A percentile compares a stretch with the other conserved stretches of the same genome.
These are phyloP conservation scores for Urocyon cinereoargenteus DNA, from an alignment of 2,797 vertebrate genomes.

Conservation along the genomic window DNA sequence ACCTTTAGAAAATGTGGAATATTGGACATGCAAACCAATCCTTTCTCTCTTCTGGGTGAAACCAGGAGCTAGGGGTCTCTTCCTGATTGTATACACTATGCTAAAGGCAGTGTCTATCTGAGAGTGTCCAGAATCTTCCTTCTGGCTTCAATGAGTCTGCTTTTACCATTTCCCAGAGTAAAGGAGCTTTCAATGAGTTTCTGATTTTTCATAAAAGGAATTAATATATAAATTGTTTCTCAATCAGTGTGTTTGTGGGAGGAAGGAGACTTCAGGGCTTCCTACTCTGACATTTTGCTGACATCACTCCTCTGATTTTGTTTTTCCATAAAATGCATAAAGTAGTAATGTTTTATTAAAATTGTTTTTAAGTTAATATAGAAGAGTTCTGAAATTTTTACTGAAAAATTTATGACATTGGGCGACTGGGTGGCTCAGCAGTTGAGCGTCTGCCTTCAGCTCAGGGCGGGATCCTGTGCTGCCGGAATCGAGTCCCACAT, in stretches of 20 bases:
- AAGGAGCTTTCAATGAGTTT: background rate
- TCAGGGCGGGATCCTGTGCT: too few species aligned
- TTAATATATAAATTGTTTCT: background rate
- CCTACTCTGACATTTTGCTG: background rate
- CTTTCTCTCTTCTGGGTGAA: background rate
- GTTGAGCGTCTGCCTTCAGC: too few species aligned
- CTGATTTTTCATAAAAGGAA: background rate
- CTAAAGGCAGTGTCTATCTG: background rate
- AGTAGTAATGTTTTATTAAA: background rate
- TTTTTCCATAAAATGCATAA: background rate
- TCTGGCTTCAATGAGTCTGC: background rate
- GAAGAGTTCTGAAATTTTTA: background rate
- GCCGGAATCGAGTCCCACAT: too few species aligned
- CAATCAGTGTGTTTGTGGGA: background rate
- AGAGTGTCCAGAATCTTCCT: background rate
- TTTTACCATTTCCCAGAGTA: background rate
- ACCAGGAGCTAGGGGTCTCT: background rate
- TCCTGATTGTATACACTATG: background rate
- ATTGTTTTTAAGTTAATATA: background rate
- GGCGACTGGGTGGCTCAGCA: too few species aligned
- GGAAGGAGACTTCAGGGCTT: background rate
- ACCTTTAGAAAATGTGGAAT: background rate
- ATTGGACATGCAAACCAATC: background rate
- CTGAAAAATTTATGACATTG: background rate
- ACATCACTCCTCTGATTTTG: background rate